Conservation (phyloP, 35 echinoderm and acorn worm genomes). For the Lytechinus variegatus region DNA sequence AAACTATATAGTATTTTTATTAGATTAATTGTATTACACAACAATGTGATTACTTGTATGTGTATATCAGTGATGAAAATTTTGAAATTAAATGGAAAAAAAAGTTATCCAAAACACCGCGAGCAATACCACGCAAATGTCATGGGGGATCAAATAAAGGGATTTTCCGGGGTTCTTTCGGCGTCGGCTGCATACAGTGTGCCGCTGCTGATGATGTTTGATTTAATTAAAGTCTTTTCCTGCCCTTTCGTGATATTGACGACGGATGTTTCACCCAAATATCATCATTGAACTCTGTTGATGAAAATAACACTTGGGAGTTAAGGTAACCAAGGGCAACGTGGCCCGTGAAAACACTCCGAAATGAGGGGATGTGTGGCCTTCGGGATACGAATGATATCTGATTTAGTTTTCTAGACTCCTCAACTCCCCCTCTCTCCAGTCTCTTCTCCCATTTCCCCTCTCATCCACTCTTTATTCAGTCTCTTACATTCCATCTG, state of each 20-base stretch:
- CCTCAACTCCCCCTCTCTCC: background rate
- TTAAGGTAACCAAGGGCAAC: constrained; percentile 2
- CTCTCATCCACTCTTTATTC: background rate
- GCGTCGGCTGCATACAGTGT: background rate
- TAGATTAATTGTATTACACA: no score
- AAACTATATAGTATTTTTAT: no score
- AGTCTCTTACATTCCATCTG: background rate
- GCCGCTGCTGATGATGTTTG: background rate
- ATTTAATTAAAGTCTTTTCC: constrained; percentile 20
- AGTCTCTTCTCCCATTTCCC: background rate
- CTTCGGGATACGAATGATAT: background rate
- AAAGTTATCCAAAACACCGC: background rate
- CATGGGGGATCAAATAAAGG: background rate
- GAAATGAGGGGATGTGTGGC: background rate
- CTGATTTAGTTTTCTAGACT: background rate
- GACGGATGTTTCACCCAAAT: constrained; percentile 1
- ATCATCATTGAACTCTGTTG: constrained; percentile 19
- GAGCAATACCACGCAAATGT: background rate
- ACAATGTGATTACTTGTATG: no score
- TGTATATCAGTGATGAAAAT: background rate
- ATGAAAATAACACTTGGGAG: constrained; percentile 10
- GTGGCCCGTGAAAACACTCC: background rate
- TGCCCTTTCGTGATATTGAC: background rate
- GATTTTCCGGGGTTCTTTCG: background rate
- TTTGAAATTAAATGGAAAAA: background rate